phyloP scores from a whole-genome alignment of 2,888 invertebrate species.

The Amblyjoppa proteus region DNA sequence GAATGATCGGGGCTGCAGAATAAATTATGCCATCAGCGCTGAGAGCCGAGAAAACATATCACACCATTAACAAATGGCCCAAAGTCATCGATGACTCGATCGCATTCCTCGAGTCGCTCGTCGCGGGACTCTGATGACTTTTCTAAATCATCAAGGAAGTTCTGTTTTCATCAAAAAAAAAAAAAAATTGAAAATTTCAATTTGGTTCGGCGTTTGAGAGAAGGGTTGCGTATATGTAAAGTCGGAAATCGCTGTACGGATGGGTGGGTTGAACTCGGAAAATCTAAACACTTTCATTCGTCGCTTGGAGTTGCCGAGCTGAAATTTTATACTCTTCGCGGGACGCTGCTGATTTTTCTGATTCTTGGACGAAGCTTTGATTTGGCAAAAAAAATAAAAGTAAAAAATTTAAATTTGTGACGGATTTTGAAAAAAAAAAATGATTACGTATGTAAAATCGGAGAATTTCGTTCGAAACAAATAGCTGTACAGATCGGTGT shows the following conservation, averaged over 20 bases:
- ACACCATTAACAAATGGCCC: too few relatives aligned
- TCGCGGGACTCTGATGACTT: too few relatives aligned
- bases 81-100: too few relatives aligned
- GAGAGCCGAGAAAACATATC: not conserved
- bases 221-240: not conserved
- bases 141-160: not conserved
- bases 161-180: not conserved
- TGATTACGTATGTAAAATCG: not conserved
- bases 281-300: not conserved
- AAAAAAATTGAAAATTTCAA: not conserved
- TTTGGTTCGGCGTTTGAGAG: not conserved
- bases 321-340: not conserved
- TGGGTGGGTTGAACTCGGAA: not conserved
- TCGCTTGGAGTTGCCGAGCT: not conserved
- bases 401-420: too few relatives aligned
- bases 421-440: too few relatives aligned
- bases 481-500: not conserved
- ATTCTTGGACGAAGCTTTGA: not conserved
- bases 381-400: not conserved
- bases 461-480: not conserved
- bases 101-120: too few relatives aligned
- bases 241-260: not conserved
- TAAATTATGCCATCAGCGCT: not conserved
- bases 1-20: not conserved
- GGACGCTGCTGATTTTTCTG: too few relatives aligned